A percentile compares a stretch with the other conserved stretches of the same genome.
Evolutionary conservation across 1,140 invertebrate genomes (phyloP).

Genomic region (Heterodera schachtii): DNA sequence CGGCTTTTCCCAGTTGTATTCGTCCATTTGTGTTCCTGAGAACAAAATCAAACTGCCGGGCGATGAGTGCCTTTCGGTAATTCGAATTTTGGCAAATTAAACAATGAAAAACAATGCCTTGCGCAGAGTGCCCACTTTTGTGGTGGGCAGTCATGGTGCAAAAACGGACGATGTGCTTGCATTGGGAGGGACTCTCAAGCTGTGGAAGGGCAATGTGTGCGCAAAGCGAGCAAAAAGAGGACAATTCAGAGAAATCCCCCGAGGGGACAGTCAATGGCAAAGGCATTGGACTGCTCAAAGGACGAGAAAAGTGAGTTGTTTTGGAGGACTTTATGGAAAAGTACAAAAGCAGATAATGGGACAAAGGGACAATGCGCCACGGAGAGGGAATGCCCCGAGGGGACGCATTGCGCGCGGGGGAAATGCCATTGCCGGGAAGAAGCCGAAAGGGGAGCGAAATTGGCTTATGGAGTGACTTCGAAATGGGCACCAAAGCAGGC

Average conservation of each 20-base stretch:
- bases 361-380: background rate
- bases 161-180: slow-evolving; percentile 37
- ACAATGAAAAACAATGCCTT: background rate
- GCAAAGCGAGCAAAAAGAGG: background rate
- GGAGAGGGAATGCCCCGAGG: background rate
- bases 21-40: slow-evolving; percentile 32
- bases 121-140: slow-evolving; percentile 24
- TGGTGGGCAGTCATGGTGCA: slow-evolving; percentile 39
- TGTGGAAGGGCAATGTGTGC: background rate
- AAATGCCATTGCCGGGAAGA: background rate
- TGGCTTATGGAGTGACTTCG: no score
- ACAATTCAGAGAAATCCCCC: background rate
- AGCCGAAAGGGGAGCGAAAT: no score
- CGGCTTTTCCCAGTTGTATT: slow-evolving; percentile 31
- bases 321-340: no score
- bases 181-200: background rate
- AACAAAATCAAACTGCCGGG: slow-evolving; percentile 30
- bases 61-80: slow-evolving; percentile 32
- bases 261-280: background rate
- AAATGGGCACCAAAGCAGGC: background rate
- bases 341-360: background rate
- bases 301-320: no score
- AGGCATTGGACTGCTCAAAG: no score
- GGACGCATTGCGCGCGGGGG: slow-evolving; percentile 1
- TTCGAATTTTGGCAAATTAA: slow-evolving; percentile 5